Evolutionary conservation across 2,797 vertebrate species (phyloP).

Genomic region (Ispidina picta): DNA sequence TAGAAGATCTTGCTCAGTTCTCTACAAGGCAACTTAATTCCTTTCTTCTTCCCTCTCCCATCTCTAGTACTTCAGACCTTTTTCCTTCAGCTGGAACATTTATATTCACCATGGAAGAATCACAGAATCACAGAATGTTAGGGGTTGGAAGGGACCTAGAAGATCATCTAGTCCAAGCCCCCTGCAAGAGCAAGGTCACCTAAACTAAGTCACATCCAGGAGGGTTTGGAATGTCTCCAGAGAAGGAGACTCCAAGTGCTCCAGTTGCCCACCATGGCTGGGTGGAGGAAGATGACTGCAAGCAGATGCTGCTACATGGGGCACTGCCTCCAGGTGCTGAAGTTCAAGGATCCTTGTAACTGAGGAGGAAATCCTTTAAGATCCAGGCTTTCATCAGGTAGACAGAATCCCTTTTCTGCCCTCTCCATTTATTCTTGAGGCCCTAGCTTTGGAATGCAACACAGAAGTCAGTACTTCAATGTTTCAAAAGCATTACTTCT

Average conservation of each 20-base stretch:
- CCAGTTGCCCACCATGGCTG: background rate
- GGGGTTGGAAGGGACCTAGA: no score
- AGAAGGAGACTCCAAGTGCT: no score
- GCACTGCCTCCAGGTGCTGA: background rate
- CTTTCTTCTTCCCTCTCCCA: background rate
- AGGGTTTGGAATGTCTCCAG: no score
- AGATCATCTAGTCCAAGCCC: no score
- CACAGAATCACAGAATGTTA: no score
- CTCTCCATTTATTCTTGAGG: background rate
- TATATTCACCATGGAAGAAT: fast-evolving
- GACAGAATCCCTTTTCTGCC: background rate
- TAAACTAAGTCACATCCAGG: no score
- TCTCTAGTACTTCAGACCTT: background rate
- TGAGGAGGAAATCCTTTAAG: background rate
- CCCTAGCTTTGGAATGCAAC: fast-evolving
- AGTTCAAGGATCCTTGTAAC: no score
- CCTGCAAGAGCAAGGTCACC: no score
- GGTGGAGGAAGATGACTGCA: background rate
- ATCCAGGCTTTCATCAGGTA: background rate
- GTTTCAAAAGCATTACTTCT: background rate
- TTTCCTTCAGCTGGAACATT: background rate
- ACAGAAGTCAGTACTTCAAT: background rate
- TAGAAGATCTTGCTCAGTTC: background rate
- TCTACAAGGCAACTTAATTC: background rate
- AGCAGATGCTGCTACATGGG: background rate